Percentiles rank a stretch among this genome's conserved stretches.
Evolutionary conservation across 2,888 invertebrate genomes (phyloP).

Genomic region (Andrena camellia): DNA sequence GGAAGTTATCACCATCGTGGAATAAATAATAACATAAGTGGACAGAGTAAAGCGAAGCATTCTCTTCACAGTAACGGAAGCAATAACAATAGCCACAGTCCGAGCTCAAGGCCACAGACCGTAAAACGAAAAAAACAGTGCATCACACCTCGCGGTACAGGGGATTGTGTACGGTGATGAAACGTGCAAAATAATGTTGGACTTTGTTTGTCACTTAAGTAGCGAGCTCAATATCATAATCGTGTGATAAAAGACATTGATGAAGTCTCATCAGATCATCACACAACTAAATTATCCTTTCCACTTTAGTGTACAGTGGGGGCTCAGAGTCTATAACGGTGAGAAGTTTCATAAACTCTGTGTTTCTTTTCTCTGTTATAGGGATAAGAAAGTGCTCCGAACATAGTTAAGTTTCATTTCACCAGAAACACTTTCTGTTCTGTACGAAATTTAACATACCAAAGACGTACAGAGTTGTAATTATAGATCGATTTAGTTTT

Average conservation of each 20-base stretch:
- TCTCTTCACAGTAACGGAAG: constrained; percentile 76
- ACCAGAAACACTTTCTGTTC: constrained; percentile 55
- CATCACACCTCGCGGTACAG: constrained; percentile 78
- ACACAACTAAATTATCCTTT: constrained; percentile 63
- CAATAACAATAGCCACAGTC: constrained; percentile 80
- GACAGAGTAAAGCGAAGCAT: constrained; percentile 78
- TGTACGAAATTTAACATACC: constrained; percentile 68
- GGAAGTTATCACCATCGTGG: constrained; percentile 79
- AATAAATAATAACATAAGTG: constrained; percentile 78
- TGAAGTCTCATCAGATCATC: constrained; percentile 49
- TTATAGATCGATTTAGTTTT: constrained; percentile 57
- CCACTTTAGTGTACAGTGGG: constrained; percentile 60
- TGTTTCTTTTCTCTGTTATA: constrained; percentile 56
- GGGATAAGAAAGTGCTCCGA: constrained; percentile 55
- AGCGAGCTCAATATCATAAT: constrained; percentile 74
- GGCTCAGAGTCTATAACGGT: constrained; percentile 58
- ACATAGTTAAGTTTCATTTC: constrained; percentile 62
- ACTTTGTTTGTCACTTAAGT: constrained; percentile 71
- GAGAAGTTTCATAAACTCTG: constrained; percentile 59
- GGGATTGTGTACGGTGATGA: constrained; percentile 85
- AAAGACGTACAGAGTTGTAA: constrained; percentile 72
- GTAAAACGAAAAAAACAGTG: constrained; percentile 82
- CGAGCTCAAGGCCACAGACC: constrained; percentile 78
- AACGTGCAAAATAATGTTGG: constrained; percentile 69
- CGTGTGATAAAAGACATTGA: constrained; percentile 67